Evolutionary conservation across 2,888 invertebrate genomes (phyloP), one percentile per base, ranked within the genome.

Genomic region (Tridacna gigas): DNA sequence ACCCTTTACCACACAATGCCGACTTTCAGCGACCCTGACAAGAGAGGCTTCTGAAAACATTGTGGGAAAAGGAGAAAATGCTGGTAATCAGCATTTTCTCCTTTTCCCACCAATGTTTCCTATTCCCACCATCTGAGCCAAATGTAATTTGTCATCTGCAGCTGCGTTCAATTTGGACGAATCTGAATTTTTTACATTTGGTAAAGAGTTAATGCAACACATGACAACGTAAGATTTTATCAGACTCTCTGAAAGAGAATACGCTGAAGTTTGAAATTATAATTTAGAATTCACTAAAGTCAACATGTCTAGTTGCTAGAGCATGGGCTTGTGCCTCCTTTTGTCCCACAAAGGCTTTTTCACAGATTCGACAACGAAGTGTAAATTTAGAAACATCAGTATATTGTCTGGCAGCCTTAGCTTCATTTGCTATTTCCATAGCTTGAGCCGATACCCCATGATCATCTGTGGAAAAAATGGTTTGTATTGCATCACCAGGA

Each of bases 311-410:
- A 0, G 98, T 98, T 80, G 96, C 96, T 94, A 97, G 97, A 28
- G 98, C 98, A 94, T 99, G 98, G 87, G 96, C 96, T 91, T 97
- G 97, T 0, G 98, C 98, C 93, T 97, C 97, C 0, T 95, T 95
- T 93, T 98, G 97, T 0, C 98, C 98, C 63, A 96, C 97, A 0
- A 99, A 95, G 90, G 96, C 95, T 48, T 96, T 95, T 90, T 97
- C 96, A 93, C 99, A 99, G n/a, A 97, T 96, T 93, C 97, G 95
- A 94, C 99, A 99, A 89, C 97, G 97, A 20, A 99, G 95, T 0
- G 97, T 97, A 92, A 98, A 98, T 92, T 97, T 97, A 93, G 97
- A 96, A 9, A 98, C 96, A 95, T 99, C 98, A 0, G 98, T 99
- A 94, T 97, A 99, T 95, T 98, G 98, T 84, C 97, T 96, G 86